Conservation (phyloP, 1,140 invertebrate species). For the Helicoverpa armigera region DNA sequence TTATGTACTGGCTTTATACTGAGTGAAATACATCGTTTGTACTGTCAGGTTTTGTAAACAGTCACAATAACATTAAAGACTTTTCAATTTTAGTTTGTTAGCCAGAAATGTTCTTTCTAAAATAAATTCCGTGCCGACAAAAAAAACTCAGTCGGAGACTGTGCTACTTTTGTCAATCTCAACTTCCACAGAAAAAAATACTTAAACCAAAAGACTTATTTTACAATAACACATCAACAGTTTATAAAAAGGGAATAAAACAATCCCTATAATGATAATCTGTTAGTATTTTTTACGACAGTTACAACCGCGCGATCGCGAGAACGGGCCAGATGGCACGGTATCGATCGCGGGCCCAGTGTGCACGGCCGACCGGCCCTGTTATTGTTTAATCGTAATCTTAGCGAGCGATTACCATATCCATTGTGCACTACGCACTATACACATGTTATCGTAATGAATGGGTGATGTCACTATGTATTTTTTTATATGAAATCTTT, state of each 20-base stretch:
- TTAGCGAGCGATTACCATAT: slow-evolving; percentile 76
- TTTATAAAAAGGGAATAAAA: background rate
- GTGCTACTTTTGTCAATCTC: too few species aligned
- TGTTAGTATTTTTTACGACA: slow-evolving; percentile 21
- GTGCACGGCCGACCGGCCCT: slow-evolving; percentile 59
- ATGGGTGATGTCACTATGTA: slow-evolving; percentile 61
- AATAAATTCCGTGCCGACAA: too few species aligned
- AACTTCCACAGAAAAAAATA: background rate
- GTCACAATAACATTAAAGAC: background rate
- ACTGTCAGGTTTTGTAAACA: slow-evolving; percentile 29
- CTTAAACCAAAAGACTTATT: background rate
- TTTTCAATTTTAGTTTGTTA: background rate
- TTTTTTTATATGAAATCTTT: too few species aligned
- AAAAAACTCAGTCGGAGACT: too few species aligned
- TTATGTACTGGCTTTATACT: slow-evolving; percentile 7
- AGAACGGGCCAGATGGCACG: slow-evolving; percentile 75
- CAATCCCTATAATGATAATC: slow-evolving; percentile 16
- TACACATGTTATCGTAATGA: slow-evolving; percentile 76
- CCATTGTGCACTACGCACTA: slow-evolving; percentile 67
- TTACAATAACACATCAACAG: background rate
- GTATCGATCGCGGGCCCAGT: slow-evolving; percentile 69
- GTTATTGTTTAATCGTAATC: slow-evolving; percentile 81
- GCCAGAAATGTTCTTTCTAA: too few species aligned
- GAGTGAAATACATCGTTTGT: slow-evolving; percentile 17
- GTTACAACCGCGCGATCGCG: slow-evolving; percentile 52